Conservation (phyloP, 2,797 vertebrate genomes). For the Malurus splendens region DNA sequence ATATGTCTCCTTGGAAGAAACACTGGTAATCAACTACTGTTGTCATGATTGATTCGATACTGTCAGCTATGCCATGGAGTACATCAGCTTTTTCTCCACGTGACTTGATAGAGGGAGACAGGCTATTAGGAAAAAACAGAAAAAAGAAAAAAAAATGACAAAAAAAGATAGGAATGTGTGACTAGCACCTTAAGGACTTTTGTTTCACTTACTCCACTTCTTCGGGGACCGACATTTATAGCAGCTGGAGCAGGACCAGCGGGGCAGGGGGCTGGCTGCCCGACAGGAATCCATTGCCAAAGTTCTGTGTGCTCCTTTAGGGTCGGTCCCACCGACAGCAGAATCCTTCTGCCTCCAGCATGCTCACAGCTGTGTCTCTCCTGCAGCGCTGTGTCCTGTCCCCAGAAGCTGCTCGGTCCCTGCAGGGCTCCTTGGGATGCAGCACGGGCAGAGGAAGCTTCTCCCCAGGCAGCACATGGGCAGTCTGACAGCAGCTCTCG, state of each 20-base stretch:
- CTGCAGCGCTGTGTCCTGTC: background rate
- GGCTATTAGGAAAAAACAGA: background rate
- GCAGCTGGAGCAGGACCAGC: background rate
- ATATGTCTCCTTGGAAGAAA: conserved; percentile 81
- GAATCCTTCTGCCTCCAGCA: background rate
- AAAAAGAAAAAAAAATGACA: background rate
- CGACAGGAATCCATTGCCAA: background rate
- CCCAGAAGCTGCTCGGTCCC: background rate
- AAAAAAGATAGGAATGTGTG: background rate
- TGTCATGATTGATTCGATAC: conserved; percentile 54
- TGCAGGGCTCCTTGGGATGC: background rate
- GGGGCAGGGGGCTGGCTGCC: background rate
- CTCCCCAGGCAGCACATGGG: background rate
- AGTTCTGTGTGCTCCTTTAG: background rate
- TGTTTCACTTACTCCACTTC: conserved; percentile 1
- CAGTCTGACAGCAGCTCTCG: background rate
- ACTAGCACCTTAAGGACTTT: background rate
- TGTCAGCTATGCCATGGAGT: conserved; percentile 60
- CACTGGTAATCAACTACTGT: conserved; percentile 69
- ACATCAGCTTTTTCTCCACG: conserved; percentile 50
- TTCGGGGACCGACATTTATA: background rate
- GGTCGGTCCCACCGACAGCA: background rate
- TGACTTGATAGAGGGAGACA: conserved; percentile 47
- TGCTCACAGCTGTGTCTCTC: background rate
- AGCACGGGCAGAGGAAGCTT: background rate